Evolutionary conservation across 2,797 vertebrate genomes (phyloP).

Genomic region (Pagetopsis macropterus): DNA sequence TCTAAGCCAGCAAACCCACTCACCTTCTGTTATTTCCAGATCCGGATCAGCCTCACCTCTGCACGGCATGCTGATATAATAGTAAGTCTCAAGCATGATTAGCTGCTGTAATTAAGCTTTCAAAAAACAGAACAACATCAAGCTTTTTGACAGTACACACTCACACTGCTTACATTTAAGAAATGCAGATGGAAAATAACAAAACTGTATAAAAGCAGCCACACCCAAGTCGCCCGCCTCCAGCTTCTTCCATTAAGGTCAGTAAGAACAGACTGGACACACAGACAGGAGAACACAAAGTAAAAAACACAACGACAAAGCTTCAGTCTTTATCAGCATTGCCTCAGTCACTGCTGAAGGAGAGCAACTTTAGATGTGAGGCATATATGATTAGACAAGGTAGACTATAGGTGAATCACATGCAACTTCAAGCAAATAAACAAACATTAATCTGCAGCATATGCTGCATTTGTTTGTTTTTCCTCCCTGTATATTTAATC

Average conservation of each 20-base stretch:
- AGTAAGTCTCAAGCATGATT: conserved; percentile 75
- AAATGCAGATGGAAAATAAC: conserved; percentile 64
- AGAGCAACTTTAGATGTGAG: conserved; percentile 59
- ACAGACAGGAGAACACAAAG: conserved; percentile 49
- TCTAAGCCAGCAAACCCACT: conserved; percentile 62
- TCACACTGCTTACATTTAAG: conserved; percentile 65
- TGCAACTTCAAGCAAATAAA: conserved; percentile 52
- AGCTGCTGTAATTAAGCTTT: conserved; percentile 76
- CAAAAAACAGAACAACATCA: conserved; percentile 53
- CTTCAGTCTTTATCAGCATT: conserved; percentile 37
- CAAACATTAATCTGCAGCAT: conserved; percentile 33
- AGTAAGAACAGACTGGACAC: conserved; percentile 61
- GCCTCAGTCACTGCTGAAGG: conserved; percentile 45
- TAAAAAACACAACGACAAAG: conserved; percentile 23
- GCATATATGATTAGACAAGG: conserved; percentile 35
- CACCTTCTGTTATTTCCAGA: conserved; percentile 70
- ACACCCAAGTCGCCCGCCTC: conserved; percentile 67
- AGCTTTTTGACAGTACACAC: conserved; percentile 67
- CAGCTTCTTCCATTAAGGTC: conserved; percentile 67
- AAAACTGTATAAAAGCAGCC: conserved; percentile 71
- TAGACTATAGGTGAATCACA: conserved; percentile 50
- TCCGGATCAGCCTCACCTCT: conserved; percentile 71
- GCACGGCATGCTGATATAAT: conserved; percentile 69
- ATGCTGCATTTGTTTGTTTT: conserved; percentile 38
- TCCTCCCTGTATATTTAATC: conserved; percentile 40